Conservation (phyloP, 2,797 vertebrate species). For the Bovichtus variegatus region DNA sequence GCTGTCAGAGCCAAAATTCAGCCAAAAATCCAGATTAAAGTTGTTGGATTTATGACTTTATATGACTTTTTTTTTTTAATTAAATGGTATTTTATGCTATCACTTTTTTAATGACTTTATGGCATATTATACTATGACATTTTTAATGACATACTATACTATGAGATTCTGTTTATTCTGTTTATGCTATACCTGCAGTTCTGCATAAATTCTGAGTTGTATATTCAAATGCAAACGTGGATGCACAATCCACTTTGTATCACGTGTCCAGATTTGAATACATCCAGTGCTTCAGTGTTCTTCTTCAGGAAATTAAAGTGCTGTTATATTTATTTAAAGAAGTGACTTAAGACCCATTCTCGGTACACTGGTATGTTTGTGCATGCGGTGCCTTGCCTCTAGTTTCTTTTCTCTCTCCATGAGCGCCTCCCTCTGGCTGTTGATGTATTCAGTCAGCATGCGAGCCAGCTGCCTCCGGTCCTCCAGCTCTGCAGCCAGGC, state of each 20-base stretch:
- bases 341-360: background rate
- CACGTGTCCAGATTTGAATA: background rate
- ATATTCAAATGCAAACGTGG: background rate
- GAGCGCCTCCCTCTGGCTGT: conserved; percentile 95
- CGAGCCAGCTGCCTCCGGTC: conserved; percentile 96
- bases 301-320: background rate
- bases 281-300: background rate
- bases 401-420: conserved; percentile 96
- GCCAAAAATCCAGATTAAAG: background rate
- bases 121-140: too few species aligned
- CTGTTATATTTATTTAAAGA: background rate
- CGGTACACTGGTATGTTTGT: background rate
- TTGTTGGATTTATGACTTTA: background rate
- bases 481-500: conserved; percentile 96
- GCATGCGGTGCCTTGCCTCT: conserved; percentile 83
- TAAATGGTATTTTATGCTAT: too few species aligned
- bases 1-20: too few species aligned
- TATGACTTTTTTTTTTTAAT: too few species aligned
- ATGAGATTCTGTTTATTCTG: too few species aligned
- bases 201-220: background rate
- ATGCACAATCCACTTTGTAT: background rate
- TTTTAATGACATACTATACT: too few species aligned
- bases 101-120: too few species aligned
- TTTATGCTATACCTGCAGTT: too few species aligned
- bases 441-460: conserved; percentile 97